Percentiles rank a stretch among this genome's conserved stretches.
These are phyloP conservation scores for Xylophagus ater DNA, from an alignment of 2,888 invertebrate species.

Conservation along the genomic window DNA sequence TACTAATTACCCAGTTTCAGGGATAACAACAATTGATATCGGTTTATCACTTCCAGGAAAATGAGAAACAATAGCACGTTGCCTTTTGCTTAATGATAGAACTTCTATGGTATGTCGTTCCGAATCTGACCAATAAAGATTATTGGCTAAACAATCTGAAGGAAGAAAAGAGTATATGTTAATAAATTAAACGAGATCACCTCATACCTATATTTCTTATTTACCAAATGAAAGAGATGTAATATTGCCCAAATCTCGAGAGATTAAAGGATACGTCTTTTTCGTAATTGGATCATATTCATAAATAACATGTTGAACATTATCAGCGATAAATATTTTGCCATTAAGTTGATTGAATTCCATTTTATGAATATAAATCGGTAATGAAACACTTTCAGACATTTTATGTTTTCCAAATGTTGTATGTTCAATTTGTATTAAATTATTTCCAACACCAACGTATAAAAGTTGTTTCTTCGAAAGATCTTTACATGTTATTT, in stretches of 20 bases:
- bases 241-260: constrained; percentile 41
- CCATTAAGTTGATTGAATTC: constrained; percentile 52
- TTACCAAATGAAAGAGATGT: constrained; percentile 49
- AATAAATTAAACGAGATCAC: too few relatives aligned
- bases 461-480: constrained; percentile 31
- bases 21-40: constrained; percentile 53
- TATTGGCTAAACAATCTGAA: constrained; percentile 57
- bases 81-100: constrained; percentile 47
- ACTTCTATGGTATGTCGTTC: constrained; percentile 53
- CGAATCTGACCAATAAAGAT: constrained; percentile 61
- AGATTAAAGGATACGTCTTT: constrained; percentile 28
- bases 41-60: constrained; percentile 51
- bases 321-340: constrained; percentile 43
- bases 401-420: constrained; percentile 53
- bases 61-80: constrained; percentile 49
- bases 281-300: constrained; percentile 33
- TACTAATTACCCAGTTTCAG: constrained; percentile 28
- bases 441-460: constrained; percentile 44
- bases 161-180: too few relatives aligned
- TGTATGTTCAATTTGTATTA: constrained; percentile 54
- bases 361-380: constrained; percentile 51
- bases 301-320: constrained; percentile 38
- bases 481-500: constrained; percentile 46
- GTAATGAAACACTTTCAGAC: constrained; percentile 39
- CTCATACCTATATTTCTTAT: too few relatives aligned